phyloP scores from a whole-genome alignment of 2,797 vertebrate species.

The Helostoma temminkii region DNA sequence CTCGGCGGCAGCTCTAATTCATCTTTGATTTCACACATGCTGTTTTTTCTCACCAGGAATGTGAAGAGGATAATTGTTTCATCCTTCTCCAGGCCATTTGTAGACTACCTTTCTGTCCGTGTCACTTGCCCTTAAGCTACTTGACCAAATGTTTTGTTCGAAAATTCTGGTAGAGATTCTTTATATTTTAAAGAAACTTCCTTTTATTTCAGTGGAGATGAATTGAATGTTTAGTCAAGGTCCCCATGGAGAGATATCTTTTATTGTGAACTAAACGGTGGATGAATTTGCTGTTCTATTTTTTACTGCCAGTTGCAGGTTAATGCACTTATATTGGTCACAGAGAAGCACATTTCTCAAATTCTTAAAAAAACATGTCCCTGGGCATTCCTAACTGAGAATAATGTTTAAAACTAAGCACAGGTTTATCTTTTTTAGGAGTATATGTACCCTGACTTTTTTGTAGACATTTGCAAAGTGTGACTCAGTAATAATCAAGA shows the following conservation, averaged over 20 bases:
- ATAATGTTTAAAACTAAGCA: conserved; percentile 14
- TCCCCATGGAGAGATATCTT: conserved; percentile 11
- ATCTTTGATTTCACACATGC: conserved; percentile 50
- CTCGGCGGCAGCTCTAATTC: conserved; percentile 53
- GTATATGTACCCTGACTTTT: conserved; percentile 5
- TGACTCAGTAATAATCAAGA: conserved; percentile 19
- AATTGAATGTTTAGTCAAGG: conserved; percentile 10
- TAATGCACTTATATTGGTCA: conserved; percentile 36
- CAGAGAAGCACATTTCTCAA: conserved; percentile 11
- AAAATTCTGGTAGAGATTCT: conserved; percentile 2
- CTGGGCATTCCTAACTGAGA: conserved; percentile 1
- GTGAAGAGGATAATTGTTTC: conserved; percentile 40
- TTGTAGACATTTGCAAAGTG: conserved; percentile 6
- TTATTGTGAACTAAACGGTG: conserved; percentile 31
- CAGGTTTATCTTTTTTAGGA: neutral
- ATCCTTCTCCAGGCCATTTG: conserved; percentile 16
- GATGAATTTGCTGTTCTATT: conserved; percentile 4
- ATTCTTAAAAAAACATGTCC: conserved; percentile 1
- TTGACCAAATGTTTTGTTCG: conserved; percentile 15
- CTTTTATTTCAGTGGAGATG: conserved; percentile 13
- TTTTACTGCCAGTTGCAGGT: conserved; percentile 27
- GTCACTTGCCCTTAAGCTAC: neutral
- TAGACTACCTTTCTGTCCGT: conserved; percentile 14
- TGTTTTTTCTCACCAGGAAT: conserved; percentile 34
- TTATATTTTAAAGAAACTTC: conserved; percentile 16